Evolutionary conservation across 2,888 invertebrate genomes (phyloP), one percentile per base, ranked within the genome.

Genomic region (Troilus luridus): DNA sequence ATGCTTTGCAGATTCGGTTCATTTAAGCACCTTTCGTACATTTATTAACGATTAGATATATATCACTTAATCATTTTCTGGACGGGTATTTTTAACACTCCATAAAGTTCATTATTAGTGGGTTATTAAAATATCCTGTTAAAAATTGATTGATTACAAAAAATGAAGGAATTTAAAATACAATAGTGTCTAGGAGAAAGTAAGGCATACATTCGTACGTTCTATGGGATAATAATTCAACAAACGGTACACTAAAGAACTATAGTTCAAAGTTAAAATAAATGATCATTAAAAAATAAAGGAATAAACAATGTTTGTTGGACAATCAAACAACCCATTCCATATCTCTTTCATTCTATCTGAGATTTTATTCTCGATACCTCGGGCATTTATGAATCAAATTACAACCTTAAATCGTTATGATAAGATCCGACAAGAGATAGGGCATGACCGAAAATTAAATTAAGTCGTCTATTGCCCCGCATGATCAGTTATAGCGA

Each of bases 391-490:
- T 89, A 89, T 64, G 64, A 54, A 89, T 64, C 27, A 62, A 89
- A 89, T 89, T 89, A 64, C 89, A 67, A 64, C 64, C 62, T 11
- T 41, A 54, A 89, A 62, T 89, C 54, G 19, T 10, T 21, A 9
- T 54, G 89, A 89, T 89, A 89, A 67, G 89, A 89, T 89, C 64
- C n/a, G 7, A 64, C 60, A 64, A 67, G 54, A 54, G 54, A 64
- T 64, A 62, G 41, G 64, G 54, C 85, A 85, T 58, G 56, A 56
- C 85, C 85, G 56, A 85, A 60, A 89, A 89, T 89, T 62, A 89
- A 89, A 89, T 89, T 89, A 89, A 89, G 89, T 41, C 89, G 89
- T 54, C 54, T 54, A 54, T 67, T 64, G 67, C n/a, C 24, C 60
- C 89, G 60, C 17, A 27, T 62, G 88, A 60, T 41, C 21, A 54